Percentiles rank a stretch among this genome's conserved stretches.
These are phyloP conservation scores for Cataglyphis altisquamis DNA, from an alignment of 2,888 invertebrate genomes.

Conservation along the genomic window DNA sequence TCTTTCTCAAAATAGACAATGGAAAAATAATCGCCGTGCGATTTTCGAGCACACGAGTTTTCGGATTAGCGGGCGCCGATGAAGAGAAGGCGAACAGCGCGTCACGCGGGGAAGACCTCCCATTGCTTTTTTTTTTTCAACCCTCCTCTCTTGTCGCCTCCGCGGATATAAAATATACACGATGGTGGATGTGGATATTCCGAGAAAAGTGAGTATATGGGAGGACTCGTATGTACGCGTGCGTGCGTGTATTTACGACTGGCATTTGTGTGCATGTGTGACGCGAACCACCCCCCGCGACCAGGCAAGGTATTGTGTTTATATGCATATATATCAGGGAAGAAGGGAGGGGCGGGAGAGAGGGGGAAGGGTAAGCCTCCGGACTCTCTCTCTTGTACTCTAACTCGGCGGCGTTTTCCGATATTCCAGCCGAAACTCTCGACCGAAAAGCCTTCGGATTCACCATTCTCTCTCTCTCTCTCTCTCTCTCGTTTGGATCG, in stretches of 20 bases:
- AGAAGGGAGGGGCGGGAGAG: background rate
- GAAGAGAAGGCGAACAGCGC: constrained; percentile 52
- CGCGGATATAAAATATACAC: constrained; percentile 77
- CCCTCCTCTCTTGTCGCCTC: constrained; percentile 27
- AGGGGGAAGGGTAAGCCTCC: constrained; percentile 70
- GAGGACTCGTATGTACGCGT: constrained; percentile 40
- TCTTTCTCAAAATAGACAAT: constrained; percentile 18
- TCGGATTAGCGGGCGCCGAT: constrained; percentile 70
- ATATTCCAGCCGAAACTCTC: constrained; percentile 84
- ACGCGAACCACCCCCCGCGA: constrained; percentile 65
- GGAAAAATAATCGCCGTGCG: constrained; percentile 42
- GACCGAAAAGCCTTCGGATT: constrained; percentile 80
- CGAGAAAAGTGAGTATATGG: constrained; percentile 56
- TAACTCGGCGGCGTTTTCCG: constrained; percentile 85
- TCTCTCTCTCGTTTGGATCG: constrained; percentile 23
- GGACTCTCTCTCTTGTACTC: constrained; percentile 80
- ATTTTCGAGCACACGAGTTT: constrained; percentile 55
- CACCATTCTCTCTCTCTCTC: constrained; percentile 52
- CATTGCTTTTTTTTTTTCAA: background rate
- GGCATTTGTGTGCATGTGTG: constrained; percentile 13
- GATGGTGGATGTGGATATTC: constrained; percentile 70
- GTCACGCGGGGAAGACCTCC: constrained; percentile 54
- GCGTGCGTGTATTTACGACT: background rate
- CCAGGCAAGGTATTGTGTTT: constrained; percentile 84
- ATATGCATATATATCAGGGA: constrained; percentile 83